phyloP scores from a whole-genome alignment of 2,797 vertebrate species.

The Numenius phaeopus region DNA sequence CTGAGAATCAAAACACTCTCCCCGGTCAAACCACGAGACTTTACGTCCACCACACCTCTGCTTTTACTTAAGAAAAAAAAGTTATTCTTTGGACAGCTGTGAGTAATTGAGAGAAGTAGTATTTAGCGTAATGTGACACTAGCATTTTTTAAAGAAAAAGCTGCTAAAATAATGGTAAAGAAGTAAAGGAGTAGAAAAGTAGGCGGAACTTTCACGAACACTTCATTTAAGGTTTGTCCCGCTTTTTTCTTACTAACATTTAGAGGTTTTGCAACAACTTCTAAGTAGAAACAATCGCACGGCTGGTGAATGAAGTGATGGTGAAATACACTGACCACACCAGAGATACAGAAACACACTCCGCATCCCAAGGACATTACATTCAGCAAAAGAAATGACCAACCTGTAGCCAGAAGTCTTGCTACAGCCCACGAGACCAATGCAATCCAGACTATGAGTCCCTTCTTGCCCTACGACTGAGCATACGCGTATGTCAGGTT shows the following conservation, averaged over 20 bases:
- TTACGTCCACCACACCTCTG: not conserved
- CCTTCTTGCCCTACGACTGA: not conserved
- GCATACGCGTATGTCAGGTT: not conserved
- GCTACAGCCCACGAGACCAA: not conserved
- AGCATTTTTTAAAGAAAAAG: not conserved
- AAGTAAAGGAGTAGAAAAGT: not conserved
- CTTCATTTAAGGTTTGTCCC: not conserved
- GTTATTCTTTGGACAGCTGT: conserved; percentile 45
- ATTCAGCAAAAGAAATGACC: not conserved
- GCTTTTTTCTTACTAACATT: not conserved
- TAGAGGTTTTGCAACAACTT: not conserved
- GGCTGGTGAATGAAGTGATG: not conserved
- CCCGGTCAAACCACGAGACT: not conserved
- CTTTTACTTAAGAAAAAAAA: not conserved
- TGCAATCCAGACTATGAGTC: not conserved
- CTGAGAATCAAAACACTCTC: not conserved
- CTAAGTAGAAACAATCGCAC: not conserved
- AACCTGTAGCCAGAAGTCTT: not conserved
- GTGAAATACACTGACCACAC: not conserved
- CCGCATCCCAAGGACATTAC: not conserved
- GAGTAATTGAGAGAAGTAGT: conserved; percentile 18
- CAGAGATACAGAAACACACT: not conserved
- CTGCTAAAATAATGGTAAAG: not conserved
- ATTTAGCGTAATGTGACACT: not conserved
- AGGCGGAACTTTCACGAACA: not conserved